Conservation (phyloP, 2,888 invertebrate genomes). For the Eristalinus aeneus region DNA sequence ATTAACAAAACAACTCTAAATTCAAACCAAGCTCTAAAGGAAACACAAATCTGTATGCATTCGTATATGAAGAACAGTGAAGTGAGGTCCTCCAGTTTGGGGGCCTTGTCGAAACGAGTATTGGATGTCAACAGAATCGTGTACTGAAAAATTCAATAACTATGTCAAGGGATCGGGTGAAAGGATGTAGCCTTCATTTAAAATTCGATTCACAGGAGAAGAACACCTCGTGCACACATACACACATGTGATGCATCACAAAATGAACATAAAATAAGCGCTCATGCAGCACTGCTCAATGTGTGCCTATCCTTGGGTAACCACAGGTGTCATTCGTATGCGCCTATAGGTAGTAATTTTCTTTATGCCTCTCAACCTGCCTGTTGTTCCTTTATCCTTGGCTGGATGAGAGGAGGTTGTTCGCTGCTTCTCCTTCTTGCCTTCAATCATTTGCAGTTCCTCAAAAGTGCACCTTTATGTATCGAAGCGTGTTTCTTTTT, state of each 20-base stretch:
- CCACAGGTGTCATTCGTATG: constrained; percentile 65
- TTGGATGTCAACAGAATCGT: background rate
- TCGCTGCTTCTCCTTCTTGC: constrained; percentile 8
- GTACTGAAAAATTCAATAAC: background rate
- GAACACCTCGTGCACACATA: background rate
- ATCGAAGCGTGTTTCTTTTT: constrained; percentile 7
- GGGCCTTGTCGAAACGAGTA: background rate
- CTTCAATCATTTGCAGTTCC: constrained; percentile 9
- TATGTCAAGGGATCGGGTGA: background rate
- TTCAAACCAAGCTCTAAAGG: no score
- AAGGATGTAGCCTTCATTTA: constrained; percentile 18
- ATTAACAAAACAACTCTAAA: constrained; percentile 25
- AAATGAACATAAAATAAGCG: constrained; percentile 14
- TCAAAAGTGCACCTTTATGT: constrained; percentile 59
- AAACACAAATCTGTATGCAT: background rate
- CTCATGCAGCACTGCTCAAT: background rate
- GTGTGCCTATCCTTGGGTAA: constrained; percentile 49
- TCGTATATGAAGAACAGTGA: background rate
- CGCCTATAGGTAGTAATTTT: constrained; percentile 62
- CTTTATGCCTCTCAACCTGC: constrained; percentile 37
- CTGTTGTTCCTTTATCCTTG: constrained; percentile 4
- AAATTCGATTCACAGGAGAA: constrained; percentile 23
- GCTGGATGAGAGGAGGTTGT: background rate
- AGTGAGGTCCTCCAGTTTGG: background rate
- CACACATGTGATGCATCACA: constrained; percentile 18